Evolutionary conservation across 1,140 invertebrate genomes (phyloP).

Genomic region (Lineus longissimus): DNA sequence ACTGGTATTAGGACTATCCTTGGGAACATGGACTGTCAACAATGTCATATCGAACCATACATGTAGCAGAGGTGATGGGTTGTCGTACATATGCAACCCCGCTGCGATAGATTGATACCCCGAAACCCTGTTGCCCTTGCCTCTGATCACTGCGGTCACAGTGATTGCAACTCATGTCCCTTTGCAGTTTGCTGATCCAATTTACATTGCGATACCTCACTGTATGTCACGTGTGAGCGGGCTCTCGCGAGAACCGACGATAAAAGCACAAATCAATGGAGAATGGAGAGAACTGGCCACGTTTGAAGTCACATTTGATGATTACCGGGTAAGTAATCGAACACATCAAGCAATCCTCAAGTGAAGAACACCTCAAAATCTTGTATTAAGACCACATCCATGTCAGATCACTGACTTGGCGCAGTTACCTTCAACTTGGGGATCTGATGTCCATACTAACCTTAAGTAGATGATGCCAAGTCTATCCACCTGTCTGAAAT

Average conservation of each 20-base stretch:
- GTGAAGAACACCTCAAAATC: too few relatives aligned
- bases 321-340: slow-evolving; percentile 29
- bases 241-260: slow-evolving; percentile 34
- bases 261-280: slow-evolving; percentile 39
- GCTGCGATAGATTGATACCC: neutral
- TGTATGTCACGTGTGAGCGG: slow-evolving; percentile 22
- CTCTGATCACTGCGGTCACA: too few relatives aligned
- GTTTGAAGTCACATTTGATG: slow-evolving; percentile 36
- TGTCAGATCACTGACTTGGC: too few relatives aligned
- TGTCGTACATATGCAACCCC: neutral
- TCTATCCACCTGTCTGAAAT: too few relatives aligned
- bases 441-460: too few relatives aligned
- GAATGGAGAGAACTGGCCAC: slow-evolving; percentile 37
- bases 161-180: too few relatives aligned
- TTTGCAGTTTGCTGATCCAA: slow-evolving; percentile 15
- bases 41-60: neutral
- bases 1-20: neutral
- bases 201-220: slow-evolving; percentile 29
- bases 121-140: too few relatives aligned
- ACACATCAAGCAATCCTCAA: neutral
- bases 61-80: neutral
- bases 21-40: neutral
- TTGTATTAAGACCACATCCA: too few relatives aligned
- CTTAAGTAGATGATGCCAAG: too few relatives aligned
- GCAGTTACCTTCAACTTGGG: too few relatives aligned